Conservation (phyloP, 2,797 vertebrate genomes). For the Lithobates pipiens region DNA sequence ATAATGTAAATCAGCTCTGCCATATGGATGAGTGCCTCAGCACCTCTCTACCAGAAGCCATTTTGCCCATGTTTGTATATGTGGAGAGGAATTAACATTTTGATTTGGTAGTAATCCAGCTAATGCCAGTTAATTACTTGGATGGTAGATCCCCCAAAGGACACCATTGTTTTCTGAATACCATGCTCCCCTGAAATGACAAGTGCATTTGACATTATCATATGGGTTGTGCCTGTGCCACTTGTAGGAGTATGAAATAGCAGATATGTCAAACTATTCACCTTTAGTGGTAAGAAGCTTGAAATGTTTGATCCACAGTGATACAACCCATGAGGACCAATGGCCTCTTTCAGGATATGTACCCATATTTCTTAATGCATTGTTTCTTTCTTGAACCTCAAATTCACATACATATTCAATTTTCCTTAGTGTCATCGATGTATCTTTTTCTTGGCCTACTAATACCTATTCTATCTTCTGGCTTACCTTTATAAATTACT, state of each 20-base stretch:
- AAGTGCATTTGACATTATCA: background rate
- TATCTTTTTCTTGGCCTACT: too few relatives aligned
- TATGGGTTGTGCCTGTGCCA: background rate
- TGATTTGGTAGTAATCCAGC: constrained; percentile 1
- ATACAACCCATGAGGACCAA: too few relatives aligned
- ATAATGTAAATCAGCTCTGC: background rate
- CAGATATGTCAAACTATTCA: too few relatives aligned
- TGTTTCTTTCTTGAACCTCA: too few relatives aligned
- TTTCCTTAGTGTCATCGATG: too few relatives aligned
- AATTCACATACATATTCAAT: too few relatives aligned
- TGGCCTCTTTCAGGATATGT: too few relatives aligned
- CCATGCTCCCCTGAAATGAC: background rate
- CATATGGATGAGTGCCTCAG: background rate
- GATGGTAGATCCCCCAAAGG: background rate
- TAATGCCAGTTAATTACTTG: background rate
- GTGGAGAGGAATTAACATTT: background rate
- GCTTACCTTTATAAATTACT: too few relatives aligned
- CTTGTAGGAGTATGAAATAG: background rate
- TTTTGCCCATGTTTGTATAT: background rate
- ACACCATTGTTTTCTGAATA: background rate
- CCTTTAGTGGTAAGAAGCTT: too few relatives aligned
- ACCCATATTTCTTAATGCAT: too few relatives aligned
- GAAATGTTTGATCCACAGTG: too few relatives aligned
- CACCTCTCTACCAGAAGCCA: background rate
- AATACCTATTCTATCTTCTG: too few relatives aligned